Conservation (phyloP, 2,888 invertebrate genomes). For the Macrophya alboannulata region DNA sequence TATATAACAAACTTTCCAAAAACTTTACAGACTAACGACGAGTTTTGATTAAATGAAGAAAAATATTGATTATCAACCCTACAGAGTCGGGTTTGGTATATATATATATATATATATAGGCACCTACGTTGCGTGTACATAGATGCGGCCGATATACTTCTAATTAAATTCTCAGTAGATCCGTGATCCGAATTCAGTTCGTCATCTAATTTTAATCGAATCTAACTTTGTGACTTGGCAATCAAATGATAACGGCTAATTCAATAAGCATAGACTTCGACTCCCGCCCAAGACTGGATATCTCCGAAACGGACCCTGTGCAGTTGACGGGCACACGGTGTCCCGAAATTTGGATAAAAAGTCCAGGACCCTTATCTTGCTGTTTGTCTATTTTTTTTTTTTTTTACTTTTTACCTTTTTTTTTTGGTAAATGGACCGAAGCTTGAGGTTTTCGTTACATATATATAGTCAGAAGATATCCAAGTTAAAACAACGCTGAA, state of each 20-base stretch:
- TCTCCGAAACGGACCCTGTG: neutral
- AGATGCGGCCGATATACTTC: neutral
- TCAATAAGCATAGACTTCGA: constrained; percentile 36
- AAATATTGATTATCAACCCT: constrained; percentile 3
- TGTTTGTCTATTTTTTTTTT: neutral
- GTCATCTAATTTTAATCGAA: constrained; percentile 41
- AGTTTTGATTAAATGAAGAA: constrained; percentile 7
- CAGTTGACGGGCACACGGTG: neutral
- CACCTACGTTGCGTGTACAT: too few species aligned
- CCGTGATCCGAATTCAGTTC: constrained; percentile 33
- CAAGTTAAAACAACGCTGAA: constrained; percentile 35
- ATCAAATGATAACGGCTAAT: constrained; percentile 19
- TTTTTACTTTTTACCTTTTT: neutral
- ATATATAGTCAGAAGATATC: neutral
- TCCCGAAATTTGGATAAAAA: neutral
- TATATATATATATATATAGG: neutral
- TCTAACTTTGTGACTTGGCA: constrained; percentile 39
- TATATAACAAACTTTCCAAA: neutral
- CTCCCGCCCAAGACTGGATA: neutral
- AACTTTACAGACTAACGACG: neutral
- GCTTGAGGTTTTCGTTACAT: neutral
- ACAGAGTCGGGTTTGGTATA: neutral
- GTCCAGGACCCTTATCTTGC: neutral
- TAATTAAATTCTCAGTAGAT: constrained; percentile 13
- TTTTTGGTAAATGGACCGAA: neutral